Conservation (phyloP, 2,888 invertebrate genomes). For the Limnephilus marmoratus region DNA sequence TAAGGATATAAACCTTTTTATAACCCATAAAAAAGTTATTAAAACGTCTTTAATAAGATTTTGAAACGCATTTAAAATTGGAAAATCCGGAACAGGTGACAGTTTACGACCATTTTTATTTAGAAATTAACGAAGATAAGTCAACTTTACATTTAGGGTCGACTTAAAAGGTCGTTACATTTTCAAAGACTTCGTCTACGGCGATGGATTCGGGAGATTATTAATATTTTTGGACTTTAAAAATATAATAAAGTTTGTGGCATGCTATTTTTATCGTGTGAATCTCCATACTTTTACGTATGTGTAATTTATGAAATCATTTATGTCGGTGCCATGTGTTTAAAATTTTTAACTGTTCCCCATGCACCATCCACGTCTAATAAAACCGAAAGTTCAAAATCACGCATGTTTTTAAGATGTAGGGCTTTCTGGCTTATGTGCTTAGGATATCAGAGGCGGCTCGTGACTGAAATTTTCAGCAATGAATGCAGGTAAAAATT, state of each 20-base stretch:
- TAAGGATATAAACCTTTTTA: constrained; percentile 28
- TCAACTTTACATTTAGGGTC: not conserved
- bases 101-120: constrained; percentile 31
- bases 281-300: not conserved
- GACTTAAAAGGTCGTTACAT: not conserved
- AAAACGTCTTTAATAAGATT: constrained; percentile 21
- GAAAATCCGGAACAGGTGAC: constrained; percentile 12
- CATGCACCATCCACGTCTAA: not conserved
- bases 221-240: not conserved
- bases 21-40: constrained; percentile 29
- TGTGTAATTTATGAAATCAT: not conserved
- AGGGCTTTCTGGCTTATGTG: not conserved
- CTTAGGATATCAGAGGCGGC: not conserved
- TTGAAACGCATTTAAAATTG: constrained; percentile 5
- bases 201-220: not conserved
- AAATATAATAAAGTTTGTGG: not conserved
- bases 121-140: constrained; percentile 14
- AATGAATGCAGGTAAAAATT: too few species aligned
- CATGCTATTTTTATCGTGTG: not conserved
- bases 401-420: not conserved
- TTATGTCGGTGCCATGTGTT: not conserved
- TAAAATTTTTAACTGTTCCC: not conserved
- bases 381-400: not conserved
- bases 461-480: too few species aligned
- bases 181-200: not conserved